These are phyloP conservation scores for Tapera naevia DNA, from an alignment of 2,797 vertebrate species.

Conservation along the genomic window DNA sequence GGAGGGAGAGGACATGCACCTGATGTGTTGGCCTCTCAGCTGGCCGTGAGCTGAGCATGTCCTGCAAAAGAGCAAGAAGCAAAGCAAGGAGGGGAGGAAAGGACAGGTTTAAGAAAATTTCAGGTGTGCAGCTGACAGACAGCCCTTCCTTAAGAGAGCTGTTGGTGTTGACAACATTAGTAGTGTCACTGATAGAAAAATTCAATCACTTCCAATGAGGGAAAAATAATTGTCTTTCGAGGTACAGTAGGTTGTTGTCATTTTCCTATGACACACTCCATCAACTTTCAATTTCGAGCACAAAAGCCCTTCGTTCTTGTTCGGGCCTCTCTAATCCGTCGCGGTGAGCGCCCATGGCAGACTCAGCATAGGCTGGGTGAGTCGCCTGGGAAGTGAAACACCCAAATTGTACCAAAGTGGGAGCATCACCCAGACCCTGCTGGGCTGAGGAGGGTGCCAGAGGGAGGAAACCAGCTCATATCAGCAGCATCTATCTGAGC, in stretches of 20 bases:
- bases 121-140: not conserved
- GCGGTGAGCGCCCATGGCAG: not conserved
- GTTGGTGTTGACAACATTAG: conserved; percentile 2
- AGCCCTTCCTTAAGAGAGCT: conserved; percentile 2
- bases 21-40: not conserved
- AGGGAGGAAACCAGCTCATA: not conserved
- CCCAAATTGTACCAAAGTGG: not conserved
- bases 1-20: accelerated
- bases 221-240: conserved; percentile 70
- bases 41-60: accelerated
- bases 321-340: not conserved
- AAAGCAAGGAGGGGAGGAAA: not conserved
- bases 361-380: not conserved
- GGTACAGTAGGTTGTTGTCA: conserved; percentile 59
- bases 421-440: not conserved
- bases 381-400: not conserved
- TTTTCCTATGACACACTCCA: conserved; percentile 70
- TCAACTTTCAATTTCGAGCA: conserved; percentile 67
- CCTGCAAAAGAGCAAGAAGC: not conserved
- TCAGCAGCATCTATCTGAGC: not conserved
- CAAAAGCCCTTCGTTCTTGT: conserved; percentile 27
- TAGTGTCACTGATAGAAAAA: conserved; percentile 57
- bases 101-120: not conserved
- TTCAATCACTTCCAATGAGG: conserved; percentile 67
- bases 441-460: not conserved